A percentile compares a stretch with the other conserved stretches of the same genome.
phyloP scores from a whole-genome alignment of 2,888 invertebrate species.

The Dryococelus australis region DNA sequence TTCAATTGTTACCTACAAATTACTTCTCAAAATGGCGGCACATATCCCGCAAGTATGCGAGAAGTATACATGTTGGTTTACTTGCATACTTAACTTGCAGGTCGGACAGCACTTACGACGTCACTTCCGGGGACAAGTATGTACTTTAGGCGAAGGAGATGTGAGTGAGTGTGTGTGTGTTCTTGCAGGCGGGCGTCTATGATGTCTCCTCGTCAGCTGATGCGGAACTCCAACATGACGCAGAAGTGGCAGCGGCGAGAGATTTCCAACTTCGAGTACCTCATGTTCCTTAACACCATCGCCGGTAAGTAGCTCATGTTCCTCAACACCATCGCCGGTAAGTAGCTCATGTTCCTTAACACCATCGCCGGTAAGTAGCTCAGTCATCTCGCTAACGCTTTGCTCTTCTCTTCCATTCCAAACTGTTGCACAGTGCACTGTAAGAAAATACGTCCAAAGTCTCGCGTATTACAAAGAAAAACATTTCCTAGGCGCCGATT shows the following conservation, averaged over 20 bases:
- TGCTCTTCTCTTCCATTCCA: background rate
- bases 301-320: slow-evolving; percentile 88
- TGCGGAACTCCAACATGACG: slow-evolving; percentile 99
- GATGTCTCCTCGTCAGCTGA: slow-evolving; percentile 98
- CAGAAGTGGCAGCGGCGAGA: slow-evolving; percentile 99
- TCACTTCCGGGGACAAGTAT: too few relatives aligned
- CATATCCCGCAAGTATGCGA: too few relatives aligned
- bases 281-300: slow-evolving; percentile 99
- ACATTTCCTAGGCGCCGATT: background rate
- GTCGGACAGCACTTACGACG: too few relatives aligned
- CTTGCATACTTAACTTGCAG: too few relatives aligned
- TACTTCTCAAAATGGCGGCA: too few relatives aligned
- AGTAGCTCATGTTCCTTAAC: slow-evolving; percentile 87
- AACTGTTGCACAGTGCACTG: background rate
- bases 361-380: slow-evolving; percentile 90
- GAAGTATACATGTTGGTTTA: too few relatives aligned
- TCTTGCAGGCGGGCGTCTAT: slow-evolving; percentile 86
- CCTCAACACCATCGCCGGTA: slow-evolving; percentile 98
- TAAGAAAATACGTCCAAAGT: too few relatives aligned
- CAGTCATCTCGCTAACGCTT: background rate
- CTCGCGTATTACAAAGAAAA: background rate
- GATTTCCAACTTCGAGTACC: slow-evolving; percentile 99
- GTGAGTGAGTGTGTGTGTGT: background rate
- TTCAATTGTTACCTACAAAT: too few relatives aligned
- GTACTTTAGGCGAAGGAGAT: background rate